Percentiles rank a stretch among this genome's conserved stretches.
Conservation (phyloP, 2,797 vertebrate species). For the Characodon lateralis region DNA sequence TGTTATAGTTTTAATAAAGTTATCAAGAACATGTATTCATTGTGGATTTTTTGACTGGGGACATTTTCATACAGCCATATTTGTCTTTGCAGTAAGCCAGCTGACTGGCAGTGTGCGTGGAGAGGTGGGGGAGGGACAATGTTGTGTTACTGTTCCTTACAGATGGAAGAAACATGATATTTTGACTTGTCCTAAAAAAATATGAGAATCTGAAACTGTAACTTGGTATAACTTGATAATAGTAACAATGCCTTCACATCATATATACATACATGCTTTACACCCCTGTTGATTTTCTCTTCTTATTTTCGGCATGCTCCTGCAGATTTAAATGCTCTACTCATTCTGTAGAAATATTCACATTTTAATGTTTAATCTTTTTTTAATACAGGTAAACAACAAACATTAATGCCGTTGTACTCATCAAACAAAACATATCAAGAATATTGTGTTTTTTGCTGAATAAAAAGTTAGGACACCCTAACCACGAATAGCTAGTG, state of each 20-base stretch:
- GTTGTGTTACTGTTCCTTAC: too few species aligned
- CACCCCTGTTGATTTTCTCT: background rate
- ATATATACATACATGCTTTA: background rate
- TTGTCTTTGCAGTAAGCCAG: too few species aligned
- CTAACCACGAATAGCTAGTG: too few species aligned
- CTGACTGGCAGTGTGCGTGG: too few species aligned
- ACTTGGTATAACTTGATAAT: background rate
- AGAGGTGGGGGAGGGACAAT: background rate
- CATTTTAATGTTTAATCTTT: background rate
- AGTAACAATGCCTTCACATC: background rate
- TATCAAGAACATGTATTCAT: background rate
- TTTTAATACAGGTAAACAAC: too few species aligned
- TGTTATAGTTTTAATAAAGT: background rate
- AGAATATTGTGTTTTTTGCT: background rate
- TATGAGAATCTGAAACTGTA: background rate
- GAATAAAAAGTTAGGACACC: too few species aligned
- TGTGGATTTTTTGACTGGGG: too few species aligned
- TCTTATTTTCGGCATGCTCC: background rate
- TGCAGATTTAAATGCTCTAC: background rate
- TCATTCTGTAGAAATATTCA: background rate
- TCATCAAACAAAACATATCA: background rate
- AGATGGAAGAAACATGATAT: background rate
- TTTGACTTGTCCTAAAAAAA: background rate
- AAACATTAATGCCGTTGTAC: background rate
- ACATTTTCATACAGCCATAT: background rate